Evolutionary conservation across 2,888 invertebrate genomes (phyloP).

Genomic region (Lacanobia oleracea): DNA sequence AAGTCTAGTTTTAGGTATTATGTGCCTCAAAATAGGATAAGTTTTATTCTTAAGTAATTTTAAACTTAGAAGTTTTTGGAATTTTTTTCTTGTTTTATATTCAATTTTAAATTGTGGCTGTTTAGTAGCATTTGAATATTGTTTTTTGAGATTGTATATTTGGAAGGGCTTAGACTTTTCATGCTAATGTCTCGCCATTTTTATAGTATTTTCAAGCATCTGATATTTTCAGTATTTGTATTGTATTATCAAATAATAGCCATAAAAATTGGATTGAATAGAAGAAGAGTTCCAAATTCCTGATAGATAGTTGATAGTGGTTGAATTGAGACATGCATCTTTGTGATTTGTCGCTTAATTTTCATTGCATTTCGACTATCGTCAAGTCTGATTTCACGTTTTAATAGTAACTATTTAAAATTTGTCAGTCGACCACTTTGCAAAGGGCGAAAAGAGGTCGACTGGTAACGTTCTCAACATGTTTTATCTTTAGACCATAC

Average conservation of each 20-base stretch:
- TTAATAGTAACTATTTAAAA: background rate
- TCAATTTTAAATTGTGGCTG: constrained; percentile 50
- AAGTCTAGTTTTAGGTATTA: constrained; percentile 32
- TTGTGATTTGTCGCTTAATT: background rate
- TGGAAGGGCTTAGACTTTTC: background rate
- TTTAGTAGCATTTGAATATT: background rate
- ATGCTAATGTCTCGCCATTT: background rate
- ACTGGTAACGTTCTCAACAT: background rate
- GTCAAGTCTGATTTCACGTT: background rate
- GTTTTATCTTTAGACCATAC: constrained; percentile 1
- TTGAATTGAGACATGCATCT: background rate
- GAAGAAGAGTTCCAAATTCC: constrained; percentile 6
- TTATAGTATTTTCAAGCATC: constrained; percentile 5
- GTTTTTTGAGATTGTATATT: background rate
- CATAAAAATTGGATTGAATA: background rate
- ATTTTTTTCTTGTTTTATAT: constrained; percentile 38
- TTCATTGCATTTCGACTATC: background rate
- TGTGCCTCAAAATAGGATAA: constrained; percentile 65
- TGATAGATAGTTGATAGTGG: background rate
- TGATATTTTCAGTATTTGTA: constrained; percentile 16
- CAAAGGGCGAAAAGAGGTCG: background rate
- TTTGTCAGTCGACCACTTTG: background rate
- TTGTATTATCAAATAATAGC: background rate
- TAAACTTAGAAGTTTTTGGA: constrained; percentile 36
- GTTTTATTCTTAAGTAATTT: constrained; percentile 36